Base-by-base conservation (phyloP, 2,113 vertebrate genomes). In the Andinoacara biseriatus region DNA sequence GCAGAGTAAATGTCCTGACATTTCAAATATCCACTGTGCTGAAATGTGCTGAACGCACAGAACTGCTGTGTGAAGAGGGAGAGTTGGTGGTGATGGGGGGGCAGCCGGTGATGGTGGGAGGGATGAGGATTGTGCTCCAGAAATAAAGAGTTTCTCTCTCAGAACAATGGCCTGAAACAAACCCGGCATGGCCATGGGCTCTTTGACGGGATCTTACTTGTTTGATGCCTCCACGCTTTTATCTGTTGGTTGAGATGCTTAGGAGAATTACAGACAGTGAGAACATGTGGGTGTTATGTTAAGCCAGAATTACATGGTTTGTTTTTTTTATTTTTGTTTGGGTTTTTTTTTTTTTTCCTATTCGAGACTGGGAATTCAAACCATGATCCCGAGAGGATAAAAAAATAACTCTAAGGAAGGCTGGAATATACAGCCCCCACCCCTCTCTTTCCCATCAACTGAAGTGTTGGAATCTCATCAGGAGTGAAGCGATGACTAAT, bases 1-100 rank as follows among this genome's bases (percentile, higher is more conserved):
- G 92, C 92, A 93, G 86, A 93, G 93, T 93, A 92, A 94, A 94
- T 95, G 92, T 93, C 93, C 94, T 94, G 94, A 95, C 93, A 93
- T 94, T 95, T 95, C 91, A 93, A 93, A 94, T 94, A 93, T 92
- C 93, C 92, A 92, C 74, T 58, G 67, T 75, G 87, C 86, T 31
- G 60, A 89, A 94, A 94, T 93, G 88, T 93, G 92, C 91, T 95
- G 94, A 95, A 86, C 52, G 67, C 86, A 92, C 92, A 94, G 83
- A 92, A 92, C 81, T 69, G 81, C 82, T 81, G 76, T 33, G 83
- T 65, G 85, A 90, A 85, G 91, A 86, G 81, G 75, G 80, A 74
- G 91, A 85, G 86, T 38, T 74, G 83, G 63, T 52, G 85, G 75
- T n/a, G 61, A 17, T 22, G 65, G 24, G 49, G 65, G 49, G 31